Conservation (phyloP, 2,888 invertebrate genomes). For the Lepidochitona cinerea region DNA sequence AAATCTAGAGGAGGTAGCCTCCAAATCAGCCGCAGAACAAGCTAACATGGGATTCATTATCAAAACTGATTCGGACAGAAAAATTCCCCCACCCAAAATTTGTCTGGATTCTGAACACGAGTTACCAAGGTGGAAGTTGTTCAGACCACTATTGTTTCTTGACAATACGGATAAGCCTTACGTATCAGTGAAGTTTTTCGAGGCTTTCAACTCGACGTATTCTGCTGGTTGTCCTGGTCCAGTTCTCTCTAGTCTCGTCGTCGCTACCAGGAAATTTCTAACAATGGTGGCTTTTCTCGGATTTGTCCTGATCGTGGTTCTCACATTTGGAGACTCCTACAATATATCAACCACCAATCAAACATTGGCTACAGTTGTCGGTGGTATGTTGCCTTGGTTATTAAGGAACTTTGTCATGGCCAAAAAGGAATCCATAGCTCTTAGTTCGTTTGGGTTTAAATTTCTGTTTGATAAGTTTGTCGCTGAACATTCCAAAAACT, state of each 20-base stretch:
- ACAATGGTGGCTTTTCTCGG: constrained; percentile 33
- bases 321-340: constrained; percentile 30
- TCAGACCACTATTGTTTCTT: constrained; percentile 34
- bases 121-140: constrained; percentile 15
- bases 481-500: neutral
- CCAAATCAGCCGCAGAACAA: neutral
- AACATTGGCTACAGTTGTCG: constrained; percentile 2
- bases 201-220: constrained; percentile 29
- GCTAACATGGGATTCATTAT: neutral
- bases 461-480: neutral
- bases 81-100: neutral
- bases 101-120: neutral
- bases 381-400: constrained; percentile 1
- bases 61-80: neutral
- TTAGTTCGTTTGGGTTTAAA: neutral
- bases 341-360: constrained; percentile 9
- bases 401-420: neutral
- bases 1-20: constrained; percentile 25
- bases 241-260: constrained; percentile 23
- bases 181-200: constrained; percentile 37
- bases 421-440: neutral
- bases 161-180: constrained; percentile 28
- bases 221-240: constrained; percentile 41
- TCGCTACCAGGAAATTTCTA: constrained; percentile 26
- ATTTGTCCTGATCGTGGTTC: constrained; percentile 33